Conservation (phyloP, 2,888 invertebrate species). For the Heliothis peltigera region DNA sequence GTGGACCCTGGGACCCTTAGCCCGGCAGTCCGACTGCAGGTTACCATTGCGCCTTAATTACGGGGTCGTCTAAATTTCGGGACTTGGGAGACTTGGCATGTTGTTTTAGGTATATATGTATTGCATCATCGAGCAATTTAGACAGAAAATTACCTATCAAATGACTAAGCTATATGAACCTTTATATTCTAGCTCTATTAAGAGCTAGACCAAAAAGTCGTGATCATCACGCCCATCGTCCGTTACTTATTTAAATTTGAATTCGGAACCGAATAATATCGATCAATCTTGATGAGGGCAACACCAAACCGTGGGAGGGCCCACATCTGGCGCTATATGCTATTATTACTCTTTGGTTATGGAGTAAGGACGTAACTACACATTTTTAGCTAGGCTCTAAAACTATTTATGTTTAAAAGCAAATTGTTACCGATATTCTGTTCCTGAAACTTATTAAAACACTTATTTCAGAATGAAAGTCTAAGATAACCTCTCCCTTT, state of each 20-base stretch:
- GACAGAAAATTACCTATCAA: not conserved
- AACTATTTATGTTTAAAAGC: conserved; percentile 36
- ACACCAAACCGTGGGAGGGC: conserved; percentile 71
- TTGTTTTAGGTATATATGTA: no score
- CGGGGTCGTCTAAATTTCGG: no score
- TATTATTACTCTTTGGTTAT: conserved; percentile 59
- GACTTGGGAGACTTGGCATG: no score
- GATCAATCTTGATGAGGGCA: conserved; percentile 56
- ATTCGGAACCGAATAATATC: conserved; percentile 43
- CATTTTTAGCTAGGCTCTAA: conserved; percentile 46
- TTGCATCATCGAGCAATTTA: not conserved
- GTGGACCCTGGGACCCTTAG: no score
- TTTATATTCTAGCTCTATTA: not conserved
- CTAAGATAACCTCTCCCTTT: no score
- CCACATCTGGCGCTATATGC: conserved; percentile 65
- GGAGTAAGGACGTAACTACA: conserved; percentile 54
- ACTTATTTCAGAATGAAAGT: no score
- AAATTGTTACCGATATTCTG: conserved; percentile 10
- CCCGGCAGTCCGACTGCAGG: no score
- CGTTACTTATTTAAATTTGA: conserved; percentile 53
- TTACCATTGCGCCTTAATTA: no score
- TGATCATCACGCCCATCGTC: conserved; percentile 34
- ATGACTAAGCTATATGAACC: not conserved
- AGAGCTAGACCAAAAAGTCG: conserved; percentile 22
- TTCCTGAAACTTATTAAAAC: not conserved